These are phyloP conservation scores for Pangasius mekongensis DNA, from an alignment of 2,797 vertebrate species.

Conservation along the genomic window DNA sequence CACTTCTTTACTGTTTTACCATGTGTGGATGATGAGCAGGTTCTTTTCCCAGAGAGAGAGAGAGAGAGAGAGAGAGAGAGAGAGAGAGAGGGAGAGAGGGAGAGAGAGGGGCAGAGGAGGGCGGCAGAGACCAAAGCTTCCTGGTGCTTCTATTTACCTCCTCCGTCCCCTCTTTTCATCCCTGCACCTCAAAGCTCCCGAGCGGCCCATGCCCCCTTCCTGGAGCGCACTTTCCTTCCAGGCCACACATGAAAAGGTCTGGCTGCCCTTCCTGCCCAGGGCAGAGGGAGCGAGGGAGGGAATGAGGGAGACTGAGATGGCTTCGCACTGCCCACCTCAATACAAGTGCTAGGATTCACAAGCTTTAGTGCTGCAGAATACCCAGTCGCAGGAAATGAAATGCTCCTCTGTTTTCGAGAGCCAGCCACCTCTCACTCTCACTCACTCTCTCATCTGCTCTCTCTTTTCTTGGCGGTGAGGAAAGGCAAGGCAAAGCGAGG, in stretches of 20 bases:
- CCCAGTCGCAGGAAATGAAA: slow-evolving; percentile 82
- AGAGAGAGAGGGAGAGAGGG: slow-evolving; percentile 37
- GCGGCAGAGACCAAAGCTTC: slow-evolving; percentile 60
- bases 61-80: slow-evolving; percentile 48
- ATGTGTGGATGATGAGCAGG: slow-evolving; percentile 78
- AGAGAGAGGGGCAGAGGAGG: slow-evolving; percentile 58
- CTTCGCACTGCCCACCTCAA: slow-evolving; percentile 69
- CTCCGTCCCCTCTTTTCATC: slow-evolving; percentile 82
- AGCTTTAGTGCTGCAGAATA: slow-evolving; percentile 81
- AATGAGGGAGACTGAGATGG: slow-evolving; percentile 57
- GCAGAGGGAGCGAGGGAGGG: slow-evolving; percentile 64
- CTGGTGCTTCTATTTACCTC: slow-evolving; percentile 84
- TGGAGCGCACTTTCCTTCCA: slow-evolving; percentile 84
- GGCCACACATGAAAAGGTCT: slow-evolving; percentile 81
- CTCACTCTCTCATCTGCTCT: not conserved
- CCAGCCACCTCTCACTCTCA: slow-evolving; percentile 45
- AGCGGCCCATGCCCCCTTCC: slow-evolving; percentile 79
- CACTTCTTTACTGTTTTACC: slow-evolving; percentile 68
- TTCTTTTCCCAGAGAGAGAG: slow-evolving; percentile 63
- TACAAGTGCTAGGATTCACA: slow-evolving; percentile 84
- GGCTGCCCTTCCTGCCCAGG: slow-evolving; percentile 83
- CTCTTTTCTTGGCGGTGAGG: slow-evolving; percentile 58
- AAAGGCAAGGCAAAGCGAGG: slow-evolving; percentile 31
- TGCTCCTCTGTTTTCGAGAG: slow-evolving; percentile 81
- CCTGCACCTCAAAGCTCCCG: slow-evolving; percentile 80